These are phyloP conservation scores for Drosophila sordidula DNA, from an alignment of 2,888 invertebrate genomes.

Conservation along the genomic window DNA sequence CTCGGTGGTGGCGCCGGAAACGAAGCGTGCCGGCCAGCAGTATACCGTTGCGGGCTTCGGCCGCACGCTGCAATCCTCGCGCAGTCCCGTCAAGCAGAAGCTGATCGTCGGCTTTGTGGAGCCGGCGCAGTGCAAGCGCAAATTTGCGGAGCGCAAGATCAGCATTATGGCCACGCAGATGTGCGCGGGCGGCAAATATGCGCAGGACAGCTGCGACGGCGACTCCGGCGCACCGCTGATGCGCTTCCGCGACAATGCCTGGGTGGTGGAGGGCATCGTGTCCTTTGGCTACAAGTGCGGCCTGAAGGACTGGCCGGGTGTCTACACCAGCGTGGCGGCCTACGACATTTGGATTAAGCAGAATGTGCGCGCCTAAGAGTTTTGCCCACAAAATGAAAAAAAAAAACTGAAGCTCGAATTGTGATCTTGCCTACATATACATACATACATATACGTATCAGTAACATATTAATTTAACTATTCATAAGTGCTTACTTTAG, in stretches of 20 bases:
- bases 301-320: slow-evolving; percentile 88
- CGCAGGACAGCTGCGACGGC: slow-evolving; percentile 90
- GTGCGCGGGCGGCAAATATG: slow-evolving; percentile 89
- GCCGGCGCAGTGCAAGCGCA: slow-evolving; percentile 85
- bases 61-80: slow-evolving; percentile 84
- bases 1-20: slow-evolving; percentile 59
- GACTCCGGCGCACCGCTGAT: slow-evolving; percentile 93
- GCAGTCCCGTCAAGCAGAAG: slow-evolving; percentile 87
- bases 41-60: slow-evolving; percentile 89
- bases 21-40: slow-evolving; percentile 57
- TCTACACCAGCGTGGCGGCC: slow-evolving; percentile 88
- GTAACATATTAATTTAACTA: slow-evolving; percentile 24
- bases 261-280: slow-evolving; percentile 88
- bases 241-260: slow-evolving; percentile 86
- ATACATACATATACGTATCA: slow-evolving; percentile 6
- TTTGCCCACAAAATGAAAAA: not conserved
- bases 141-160: slow-evolving; percentile 75
- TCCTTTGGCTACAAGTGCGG: slow-evolving; percentile 90
- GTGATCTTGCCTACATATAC: slow-evolving; percentile 64
- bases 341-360: slow-evolving; percentile 86
- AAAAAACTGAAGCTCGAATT: slow-evolving; percentile 48
- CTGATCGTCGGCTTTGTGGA: slow-evolving; percentile 86
- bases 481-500: slow-evolving; percentile 37
- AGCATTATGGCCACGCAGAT: slow-evolving; percentile 85
- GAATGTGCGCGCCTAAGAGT: slow-evolving; percentile 60